These are phyloP conservation scores for Brachyalestes nurse DNA, from an alignment of 2,797 vertebrate genomes.

Conservation along the genomic window DNA sequence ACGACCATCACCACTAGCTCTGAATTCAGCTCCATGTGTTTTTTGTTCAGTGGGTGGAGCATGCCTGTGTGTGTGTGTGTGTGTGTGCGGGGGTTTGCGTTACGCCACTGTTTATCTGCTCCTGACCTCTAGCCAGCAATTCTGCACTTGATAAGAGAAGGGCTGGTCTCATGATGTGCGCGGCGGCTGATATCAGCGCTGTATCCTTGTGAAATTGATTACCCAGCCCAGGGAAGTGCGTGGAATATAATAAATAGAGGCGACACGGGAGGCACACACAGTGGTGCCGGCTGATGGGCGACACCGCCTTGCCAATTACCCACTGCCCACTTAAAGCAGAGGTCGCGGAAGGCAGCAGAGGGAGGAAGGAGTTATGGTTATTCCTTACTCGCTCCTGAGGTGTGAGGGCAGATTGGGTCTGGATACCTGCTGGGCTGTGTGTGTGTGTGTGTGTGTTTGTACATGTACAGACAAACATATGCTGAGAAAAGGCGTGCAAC, in stretches of 20 bases:
- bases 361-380: slow-evolving; percentile 81
- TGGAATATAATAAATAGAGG: slow-evolving; percentile 97
- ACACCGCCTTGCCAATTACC: slow-evolving; percentile 84
- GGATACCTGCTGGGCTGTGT: slow-evolving; percentile 49
- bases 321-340: slow-evolving; percentile 82
- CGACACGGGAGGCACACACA: slow-evolving; percentile 82
- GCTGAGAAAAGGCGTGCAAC: slow-evolving; percentile 42
- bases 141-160: slow-evolving; percentile 98
- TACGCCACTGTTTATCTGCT: slow-evolving; percentile 99
- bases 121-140: slow-evolving; percentile 98
- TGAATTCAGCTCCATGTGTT: slow-evolving; percentile 76
- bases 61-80: slow-evolving; percentile 76
- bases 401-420: slow-evolving; percentile 64
- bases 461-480: slow-evolving; percentile 34
- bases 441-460: slow-evolving; percentile 35
- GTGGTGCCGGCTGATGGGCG: slow-evolving; percentile 79
- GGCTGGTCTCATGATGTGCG: slow-evolving; percentile 87
- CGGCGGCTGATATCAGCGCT: slow-evolving; percentile 87
- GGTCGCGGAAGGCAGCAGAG: slow-evolving; percentile 76
- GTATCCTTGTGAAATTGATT: slow-evolving; percentile 94
- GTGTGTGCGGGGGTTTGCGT: slow-evolving; percentile 79
- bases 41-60: slow-evolving; percentile 75
- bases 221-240: slow-evolving; percentile 84
- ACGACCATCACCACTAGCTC: slow-evolving; percentile 55
- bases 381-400: slow-evolving; percentile 76